These are phyloP conservation scores for Trachemys scripta DNA, from an alignment of 2,113 vertebrate genomes.

Conservation along the genomic window DNA sequence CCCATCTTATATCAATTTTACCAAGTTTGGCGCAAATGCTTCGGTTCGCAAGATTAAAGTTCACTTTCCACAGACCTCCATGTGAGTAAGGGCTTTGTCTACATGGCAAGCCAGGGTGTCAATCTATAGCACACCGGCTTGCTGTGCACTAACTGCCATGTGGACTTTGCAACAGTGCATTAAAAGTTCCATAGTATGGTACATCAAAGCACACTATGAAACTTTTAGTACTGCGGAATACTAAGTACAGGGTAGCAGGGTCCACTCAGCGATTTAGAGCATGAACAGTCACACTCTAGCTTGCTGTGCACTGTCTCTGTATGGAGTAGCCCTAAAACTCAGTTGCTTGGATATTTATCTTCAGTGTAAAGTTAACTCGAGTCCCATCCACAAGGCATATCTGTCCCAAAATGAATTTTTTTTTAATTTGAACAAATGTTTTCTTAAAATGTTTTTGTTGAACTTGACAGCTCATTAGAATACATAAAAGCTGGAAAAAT, in stretches of 20 bases:
- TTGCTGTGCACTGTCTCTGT: neutral
- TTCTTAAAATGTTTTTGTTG: neutral
- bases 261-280: neutral
- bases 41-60: neutral
- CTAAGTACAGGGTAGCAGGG: neutral
- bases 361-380: neutral
- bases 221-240: too few species aligned
- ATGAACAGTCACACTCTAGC: neutral
- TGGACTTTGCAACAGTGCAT: neutral
- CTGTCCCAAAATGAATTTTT: neutral
- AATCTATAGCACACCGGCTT: neutral
- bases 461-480: neutral
- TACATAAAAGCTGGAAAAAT: neutral
- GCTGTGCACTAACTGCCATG: neutral
- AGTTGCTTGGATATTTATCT: neutral
- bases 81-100: neutral
- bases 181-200: neutral
- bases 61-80: neutral
- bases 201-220: too few species aligned
- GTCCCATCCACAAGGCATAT: rapidly evolving
- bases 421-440: neutral
- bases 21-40: rapidly evolving
- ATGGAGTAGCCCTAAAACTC: neutral
- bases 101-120: neutral
- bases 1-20: rapidly evolving